These are phyloP conservation scores for Synergus japonicus DNA, from an alignment of 2,888 invertebrate species.

Conservation along the genomic window DNA sequence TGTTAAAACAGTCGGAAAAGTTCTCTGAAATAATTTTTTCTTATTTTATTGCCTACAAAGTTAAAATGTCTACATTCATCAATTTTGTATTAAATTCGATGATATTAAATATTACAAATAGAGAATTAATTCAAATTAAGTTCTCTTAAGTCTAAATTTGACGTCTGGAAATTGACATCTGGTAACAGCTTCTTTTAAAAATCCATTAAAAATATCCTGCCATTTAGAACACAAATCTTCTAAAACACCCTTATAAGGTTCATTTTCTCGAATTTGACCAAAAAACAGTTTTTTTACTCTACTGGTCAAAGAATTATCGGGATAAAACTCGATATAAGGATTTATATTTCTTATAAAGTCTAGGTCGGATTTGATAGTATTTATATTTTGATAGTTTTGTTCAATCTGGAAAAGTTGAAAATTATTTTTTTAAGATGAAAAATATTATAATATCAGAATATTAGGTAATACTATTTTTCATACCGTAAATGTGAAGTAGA, in stretches of 20 bases:
- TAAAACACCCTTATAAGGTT: background rate
- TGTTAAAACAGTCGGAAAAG: too few relatives aligned
- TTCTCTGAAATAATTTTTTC: background rate
- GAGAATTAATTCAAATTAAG: too few relatives aligned
- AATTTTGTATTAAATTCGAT: background rate
- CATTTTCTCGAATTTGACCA: background rate
- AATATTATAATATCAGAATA: background rate
- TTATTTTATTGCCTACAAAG: background rate
- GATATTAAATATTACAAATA: background rate
- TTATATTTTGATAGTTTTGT: background rate
- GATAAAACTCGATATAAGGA: background rate
- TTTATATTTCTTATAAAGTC: background rate
- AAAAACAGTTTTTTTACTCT: conserved; percentile 6
- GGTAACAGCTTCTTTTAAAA: conserved; percentile 25
- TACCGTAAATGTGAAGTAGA: conserved; percentile 2
- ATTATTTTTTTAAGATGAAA: background rate
- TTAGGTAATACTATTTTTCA: background rate
- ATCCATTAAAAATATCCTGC: background rate
- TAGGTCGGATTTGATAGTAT: background rate
- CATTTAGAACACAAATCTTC: background rate
- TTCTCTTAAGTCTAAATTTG: background rate
- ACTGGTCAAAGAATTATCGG: background rate
- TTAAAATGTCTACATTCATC: background rate
- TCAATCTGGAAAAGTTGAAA: background rate
- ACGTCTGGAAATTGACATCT: background rate